phyloP scores from a whole-genome alignment of 2,113 vertebrate genomes.

The Tiliqua scincoides region DNA sequence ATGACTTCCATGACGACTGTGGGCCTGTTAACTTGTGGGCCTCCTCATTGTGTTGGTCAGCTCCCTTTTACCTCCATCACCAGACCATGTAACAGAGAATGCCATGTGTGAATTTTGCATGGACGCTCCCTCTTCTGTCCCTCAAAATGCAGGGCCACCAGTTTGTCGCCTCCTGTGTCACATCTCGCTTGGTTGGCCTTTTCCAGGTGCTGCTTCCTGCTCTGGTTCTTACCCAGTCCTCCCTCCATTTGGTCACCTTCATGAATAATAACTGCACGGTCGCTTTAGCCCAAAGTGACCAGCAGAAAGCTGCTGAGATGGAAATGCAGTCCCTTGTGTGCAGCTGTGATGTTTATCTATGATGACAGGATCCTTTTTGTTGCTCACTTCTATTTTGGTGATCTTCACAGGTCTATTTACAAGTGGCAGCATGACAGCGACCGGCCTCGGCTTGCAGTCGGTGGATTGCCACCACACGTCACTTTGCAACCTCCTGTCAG shows the following conservation, averaged over 20 bases:
- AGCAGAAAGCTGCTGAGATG: conserved; percentile 53
- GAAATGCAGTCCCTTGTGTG: conserved; percentile 46
- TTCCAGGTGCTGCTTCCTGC: not conserved
- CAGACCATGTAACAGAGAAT: no score
- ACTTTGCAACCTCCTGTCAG: conserved; percentile 73
- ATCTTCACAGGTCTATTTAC: conserved; percentile 67
- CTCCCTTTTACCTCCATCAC: no score
- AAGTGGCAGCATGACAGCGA: conserved; percentile 51
- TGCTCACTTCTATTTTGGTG: conserved; percentile 65
- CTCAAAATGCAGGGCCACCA: no score
- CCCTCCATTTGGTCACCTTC: conserved; percentile 37
- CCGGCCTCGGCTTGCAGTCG: conserved; percentile 39
- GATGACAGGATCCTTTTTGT: conserved; percentile 73
- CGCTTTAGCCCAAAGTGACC: conserved; percentile 41
- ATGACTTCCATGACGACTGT: no score
- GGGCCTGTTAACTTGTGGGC: no score
- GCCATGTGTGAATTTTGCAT: no score
- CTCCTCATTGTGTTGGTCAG: no score
- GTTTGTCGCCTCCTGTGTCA: no score
- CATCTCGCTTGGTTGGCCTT: not conserved
- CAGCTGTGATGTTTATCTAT: conserved; percentile 73
- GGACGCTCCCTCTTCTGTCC: no score
- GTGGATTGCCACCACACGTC: conserved; percentile 61
- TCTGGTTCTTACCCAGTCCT: not conserved
- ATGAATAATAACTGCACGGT: conserved; percentile 8